Base-by-base conservation (phyloP, 2,888 invertebrate genomes). In the Melanophora roralis region DNA sequence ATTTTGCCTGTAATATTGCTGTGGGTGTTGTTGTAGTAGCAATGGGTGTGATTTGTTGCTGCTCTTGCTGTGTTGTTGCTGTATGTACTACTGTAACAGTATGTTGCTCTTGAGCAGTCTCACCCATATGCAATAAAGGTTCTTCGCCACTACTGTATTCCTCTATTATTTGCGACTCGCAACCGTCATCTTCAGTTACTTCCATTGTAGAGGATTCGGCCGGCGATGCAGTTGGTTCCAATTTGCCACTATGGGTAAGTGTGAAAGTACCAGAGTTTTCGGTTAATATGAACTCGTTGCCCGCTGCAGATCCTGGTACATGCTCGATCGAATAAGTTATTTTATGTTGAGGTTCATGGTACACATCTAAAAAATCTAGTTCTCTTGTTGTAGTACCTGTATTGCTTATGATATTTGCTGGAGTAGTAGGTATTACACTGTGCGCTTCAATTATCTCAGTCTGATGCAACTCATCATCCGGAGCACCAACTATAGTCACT, bases 311-410 rank as follows among this genome's bases (percentile, higher is more conserved):
- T 8, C 86, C 88, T 2, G 85, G 85, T 77, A 89, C 88, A 53
- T 88, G 88, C 36, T 89, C 89, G 51, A 89, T 89, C 11, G 89
- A 87, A 65, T 89, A 89, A 1, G 88, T 88, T 0, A 89, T 88
- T 78, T 89, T 89, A 14, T 87, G 89, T 64, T 88, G 86, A 27
- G 83, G 83, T 19, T 89, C 89, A 49, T 85, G 85, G 77, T 89
- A 89, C 0, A 89, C 88, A 77, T 89, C 89, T 2, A 89, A 83
- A 65, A 87, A 89, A 62, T 89, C 89, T 9, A 89, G 74, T 8
- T 88, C 85, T 12, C 88, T 85, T 5, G 36, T 65, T 14, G 19
- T 34, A 5, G 27, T 27, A n/a, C 9, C 14, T 8, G 81, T 16
- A 21, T 57, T 9, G 43, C 43, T 38, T 27, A 27, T 6, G 78